These are phyloP conservation scores for Gymnoscopelus microlampas DNA, from an alignment of 2,797 vertebrate genomes.

Conservation along the genomic window DNA sequence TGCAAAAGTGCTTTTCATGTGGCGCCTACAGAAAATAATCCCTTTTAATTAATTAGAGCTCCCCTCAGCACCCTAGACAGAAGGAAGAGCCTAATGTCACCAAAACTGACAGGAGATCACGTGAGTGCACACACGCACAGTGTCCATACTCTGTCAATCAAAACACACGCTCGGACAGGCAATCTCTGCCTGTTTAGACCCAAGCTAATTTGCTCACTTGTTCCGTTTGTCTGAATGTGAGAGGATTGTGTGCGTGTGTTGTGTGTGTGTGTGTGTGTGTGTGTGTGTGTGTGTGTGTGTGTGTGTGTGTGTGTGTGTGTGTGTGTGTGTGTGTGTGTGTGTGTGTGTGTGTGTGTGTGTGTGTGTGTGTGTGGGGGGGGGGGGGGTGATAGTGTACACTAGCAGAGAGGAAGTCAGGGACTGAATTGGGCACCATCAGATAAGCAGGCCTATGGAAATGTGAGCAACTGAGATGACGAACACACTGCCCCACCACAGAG, in stretches of 20 bases:
- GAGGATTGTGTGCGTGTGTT: background rate
- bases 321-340: background rate
- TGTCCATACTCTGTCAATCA: too few relatives aligned
- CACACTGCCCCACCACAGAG: slow-evolving; percentile 3
- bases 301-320: background rate
- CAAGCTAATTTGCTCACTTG: background rate
- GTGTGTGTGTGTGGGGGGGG: background rate
- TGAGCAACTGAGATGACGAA: slow-evolving; percentile 36
- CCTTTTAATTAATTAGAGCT: slow-evolving; percentile 47
- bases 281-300: background rate
- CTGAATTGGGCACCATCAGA: slow-evolving; percentile 44
- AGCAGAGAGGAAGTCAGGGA: slow-evolving; percentile 43
- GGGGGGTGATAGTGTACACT: slow-evolving; percentile 21
- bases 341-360: background rate
- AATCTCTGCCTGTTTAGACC: slow-evolving; percentile 1
- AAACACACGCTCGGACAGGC: background rate
- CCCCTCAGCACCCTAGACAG: slow-evolving; percentile 26
- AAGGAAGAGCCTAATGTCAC: slow-evolving; percentile 29
- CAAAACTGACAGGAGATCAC: slow-evolving; percentile 43
- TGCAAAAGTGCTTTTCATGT: slow-evolving; percentile 44
- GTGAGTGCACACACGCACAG: slow-evolving; percentile 6
- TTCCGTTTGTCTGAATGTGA: background rate
- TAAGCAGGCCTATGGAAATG: slow-evolving; percentile 55
- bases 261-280: background rate
- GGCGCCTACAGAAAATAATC: slow-evolving; percentile 32